These are phyloP conservation scores for Nasonia longicornis DNA, from an alignment of 1,140 invertebrate genomes.

Conservation along the genomic window DNA sequence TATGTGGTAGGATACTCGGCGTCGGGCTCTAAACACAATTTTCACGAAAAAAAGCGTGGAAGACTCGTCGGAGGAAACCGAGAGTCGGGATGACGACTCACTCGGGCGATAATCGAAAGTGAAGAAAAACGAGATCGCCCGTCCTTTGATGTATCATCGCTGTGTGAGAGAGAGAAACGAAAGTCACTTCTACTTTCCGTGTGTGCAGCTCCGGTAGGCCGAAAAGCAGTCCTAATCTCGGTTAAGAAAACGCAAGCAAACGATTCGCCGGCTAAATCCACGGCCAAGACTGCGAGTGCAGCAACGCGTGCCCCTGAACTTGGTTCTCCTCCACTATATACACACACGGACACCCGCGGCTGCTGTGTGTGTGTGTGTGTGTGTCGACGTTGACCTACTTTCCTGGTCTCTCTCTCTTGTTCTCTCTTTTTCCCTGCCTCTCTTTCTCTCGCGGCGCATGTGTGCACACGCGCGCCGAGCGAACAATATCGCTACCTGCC, in stretches of 20 bases:
- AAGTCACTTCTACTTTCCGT: constrained; percentile 17
- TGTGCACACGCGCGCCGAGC: constrained; percentile 47
- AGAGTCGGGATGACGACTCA: background rate
- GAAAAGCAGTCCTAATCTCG: background rate
- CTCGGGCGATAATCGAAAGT: constrained; percentile 13
- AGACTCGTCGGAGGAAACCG: background rate
- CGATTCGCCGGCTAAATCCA: too few species aligned
- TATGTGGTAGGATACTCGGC: too few species aligned
- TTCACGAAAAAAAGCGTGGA: background rate
- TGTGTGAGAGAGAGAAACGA: background rate
- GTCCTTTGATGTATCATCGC: constrained; percentile 13
- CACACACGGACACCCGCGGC: constrained; percentile 2
- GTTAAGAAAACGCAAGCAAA: too few species aligned
- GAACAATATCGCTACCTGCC: constrained; percentile 53
- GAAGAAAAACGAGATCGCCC: background rate
- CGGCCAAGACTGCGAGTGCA: constrained; percentile 47
- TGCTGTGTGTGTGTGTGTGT: constrained; percentile 54
- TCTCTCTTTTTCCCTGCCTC: background rate
- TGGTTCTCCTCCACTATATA: constrained; percentile 56
- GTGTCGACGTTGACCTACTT: constrained; percentile 66
- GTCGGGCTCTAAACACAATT: background rate
- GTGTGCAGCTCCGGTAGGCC: background rate
- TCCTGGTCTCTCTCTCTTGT: constrained; percentile 52
- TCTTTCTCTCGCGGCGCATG: background rate
- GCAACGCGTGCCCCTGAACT: constrained; percentile 65